Conservation (phyloP, 2,797 vertebrate species). For the Xiphophorus birchmanni region DNA sequence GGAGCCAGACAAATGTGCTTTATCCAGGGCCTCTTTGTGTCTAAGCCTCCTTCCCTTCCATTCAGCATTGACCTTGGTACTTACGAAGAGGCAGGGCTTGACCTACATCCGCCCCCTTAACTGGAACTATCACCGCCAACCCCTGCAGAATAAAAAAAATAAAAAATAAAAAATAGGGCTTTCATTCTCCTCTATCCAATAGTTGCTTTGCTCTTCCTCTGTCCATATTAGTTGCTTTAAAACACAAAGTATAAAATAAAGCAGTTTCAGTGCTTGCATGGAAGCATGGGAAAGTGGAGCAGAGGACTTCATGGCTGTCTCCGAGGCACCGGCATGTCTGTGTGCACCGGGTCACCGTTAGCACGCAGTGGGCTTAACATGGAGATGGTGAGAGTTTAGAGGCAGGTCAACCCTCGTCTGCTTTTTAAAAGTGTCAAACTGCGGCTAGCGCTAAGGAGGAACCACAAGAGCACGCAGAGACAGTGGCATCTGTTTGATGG, state of each 20-base stretch:
- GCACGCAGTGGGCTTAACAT: conserved; percentile 66
- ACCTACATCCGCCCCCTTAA: conserved; percentile 79
- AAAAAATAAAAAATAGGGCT: conserved; percentile 42
- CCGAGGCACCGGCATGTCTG: conserved; percentile 62
- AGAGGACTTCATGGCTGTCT: conserved; percentile 56
- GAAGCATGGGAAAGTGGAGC: conserved; percentile 61
- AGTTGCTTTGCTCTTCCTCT: conserved; percentile 33
- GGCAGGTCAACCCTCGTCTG: conserved; percentile 64
- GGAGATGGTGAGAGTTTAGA: conserved; percentile 66
- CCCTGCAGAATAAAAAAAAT: conserved; percentile 22
- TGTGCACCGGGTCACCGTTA: conserved; percentile 71
- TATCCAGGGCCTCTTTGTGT: conserved; percentile 75
- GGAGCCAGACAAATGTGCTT: conserved; percentile 76
- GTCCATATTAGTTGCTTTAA: conserved; percentile 25
- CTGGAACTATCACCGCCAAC: conserved; percentile 63
- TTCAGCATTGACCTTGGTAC: conserved; percentile 79
- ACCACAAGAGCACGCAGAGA: conserved; percentile 45
- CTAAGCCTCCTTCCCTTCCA: conserved; percentile 81
- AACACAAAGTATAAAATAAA: conserved; percentile 10
- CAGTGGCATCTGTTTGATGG: conserved; percentile 46
- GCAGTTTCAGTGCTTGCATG: conserved; percentile 30
- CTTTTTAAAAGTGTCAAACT: conserved; percentile 67
- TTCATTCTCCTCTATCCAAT: conserved; percentile 16
- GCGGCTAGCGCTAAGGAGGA: conserved; percentile 61
- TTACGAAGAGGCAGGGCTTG: conserved; percentile 77